A percentile compares a stretch with the other conserved stretches of the same genome.
Evolutionary conservation across 2,888 invertebrate species (phyloP).

Genomic region (Aproaerema taeniolella): DNA sequence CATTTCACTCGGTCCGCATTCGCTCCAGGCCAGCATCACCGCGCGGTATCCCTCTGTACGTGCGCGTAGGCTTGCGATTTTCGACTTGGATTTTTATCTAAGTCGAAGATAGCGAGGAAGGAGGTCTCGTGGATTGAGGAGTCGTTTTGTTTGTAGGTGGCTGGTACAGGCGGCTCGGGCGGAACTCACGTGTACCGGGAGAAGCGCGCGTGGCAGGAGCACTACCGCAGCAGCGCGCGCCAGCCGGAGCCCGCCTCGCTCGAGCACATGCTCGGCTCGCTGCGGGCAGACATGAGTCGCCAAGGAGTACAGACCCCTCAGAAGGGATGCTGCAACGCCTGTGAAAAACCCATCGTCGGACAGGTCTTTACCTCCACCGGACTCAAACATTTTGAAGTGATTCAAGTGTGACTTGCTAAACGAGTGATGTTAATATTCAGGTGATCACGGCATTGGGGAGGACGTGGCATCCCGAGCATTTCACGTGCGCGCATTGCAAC

Average conservation of each 20-base stretch:
- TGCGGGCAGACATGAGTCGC: conserved; percentile 98
- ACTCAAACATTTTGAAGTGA: neutral
- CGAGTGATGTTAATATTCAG: too few relatives aligned
- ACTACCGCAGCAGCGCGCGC: conserved; percentile 72
- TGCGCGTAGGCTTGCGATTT: conserved; percentile 31
- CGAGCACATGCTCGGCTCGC: conserved; percentile 93
- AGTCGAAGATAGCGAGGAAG: conserved; percentile 8
- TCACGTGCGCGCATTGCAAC: conserved; percentile 97
- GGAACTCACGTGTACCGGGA: conserved; percentile 81
- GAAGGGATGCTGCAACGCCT: conserved; percentile 99
- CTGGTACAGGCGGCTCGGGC: conserved; percentile 61
- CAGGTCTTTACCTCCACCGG: conserved; percentile 77
- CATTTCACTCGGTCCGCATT: conserved; percentile 70
- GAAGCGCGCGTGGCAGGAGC: conserved; percentile 74
- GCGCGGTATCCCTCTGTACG: conserved; percentile 60
- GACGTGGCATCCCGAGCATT: conserved; percentile 99
- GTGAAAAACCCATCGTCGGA: conserved; percentile 99
- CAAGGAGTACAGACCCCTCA: conserved; percentile 99
- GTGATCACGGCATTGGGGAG: conserved; percentile 97
- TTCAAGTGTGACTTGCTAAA: conserved; percentile 10
- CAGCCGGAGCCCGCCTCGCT: conserved; percentile 76
- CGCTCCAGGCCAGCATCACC: conserved; percentile 57
- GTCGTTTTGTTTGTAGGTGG: conserved; percentile 39
- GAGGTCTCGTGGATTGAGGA: neutral
- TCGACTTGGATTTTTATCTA: conserved; percentile 26